phyloP scores from a whole-genome alignment of 37 sponge, comb jelly and placozoan species.

The Oopsacas minuta region DNA sequence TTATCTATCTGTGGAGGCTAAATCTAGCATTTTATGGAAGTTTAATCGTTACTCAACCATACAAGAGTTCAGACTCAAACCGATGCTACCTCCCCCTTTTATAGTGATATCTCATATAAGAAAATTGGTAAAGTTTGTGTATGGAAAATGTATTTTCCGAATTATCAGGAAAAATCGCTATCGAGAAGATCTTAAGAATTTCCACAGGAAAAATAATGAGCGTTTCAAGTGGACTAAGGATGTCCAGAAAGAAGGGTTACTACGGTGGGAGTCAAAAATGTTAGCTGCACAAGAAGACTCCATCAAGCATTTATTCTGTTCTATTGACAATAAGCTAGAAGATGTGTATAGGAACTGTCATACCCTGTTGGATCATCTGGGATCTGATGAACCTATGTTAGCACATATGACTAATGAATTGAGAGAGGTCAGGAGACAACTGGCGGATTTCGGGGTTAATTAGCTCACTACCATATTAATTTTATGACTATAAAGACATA shows the following conservation, averaged over 20 bases:
- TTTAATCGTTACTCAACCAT: neutral
- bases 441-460: neutral
- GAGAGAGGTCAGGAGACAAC: conserved; percentile 1
- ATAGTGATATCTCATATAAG: neutral
- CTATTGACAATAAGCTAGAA: neutral
- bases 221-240: neutral
- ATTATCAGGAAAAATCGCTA: neutral
- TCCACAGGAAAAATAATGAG: neutral
- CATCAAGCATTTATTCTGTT: neutral
- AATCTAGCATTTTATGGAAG: neutral
- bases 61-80: neutral
- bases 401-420: neutral
- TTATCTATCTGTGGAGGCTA: neutral
- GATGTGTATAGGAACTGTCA: conserved; percentile 9
- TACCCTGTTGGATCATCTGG: neutral
- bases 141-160: neutral
- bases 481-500: no score
- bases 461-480: no score
- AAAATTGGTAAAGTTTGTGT: neutral
- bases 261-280: neutral
- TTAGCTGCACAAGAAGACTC: neutral
- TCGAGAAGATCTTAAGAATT: neutral
- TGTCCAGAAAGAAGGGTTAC: neutral
- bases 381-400: neutral
- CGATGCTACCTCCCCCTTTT: neutral